phyloP scores from a whole-genome alignment of 2,113 vertebrate genomes.

The Cyanistes caeruleus region DNA sequence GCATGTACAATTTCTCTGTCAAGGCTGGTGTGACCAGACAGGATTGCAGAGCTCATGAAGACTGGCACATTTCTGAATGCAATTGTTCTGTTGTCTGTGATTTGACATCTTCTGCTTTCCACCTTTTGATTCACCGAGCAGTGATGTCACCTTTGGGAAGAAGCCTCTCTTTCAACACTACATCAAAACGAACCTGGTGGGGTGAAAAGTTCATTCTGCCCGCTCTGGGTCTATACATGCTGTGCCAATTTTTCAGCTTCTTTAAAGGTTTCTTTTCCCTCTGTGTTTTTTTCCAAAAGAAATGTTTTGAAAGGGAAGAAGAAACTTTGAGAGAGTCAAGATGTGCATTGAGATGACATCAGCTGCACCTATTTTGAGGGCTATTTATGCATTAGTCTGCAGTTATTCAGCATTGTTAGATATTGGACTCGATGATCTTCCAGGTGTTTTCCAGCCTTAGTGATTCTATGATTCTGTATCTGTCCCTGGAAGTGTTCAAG shows the following conservation, averaged over 20 bases:
- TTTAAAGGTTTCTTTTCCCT: background rate
- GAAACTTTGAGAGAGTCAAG: background rate
- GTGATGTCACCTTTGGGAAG: background rate
- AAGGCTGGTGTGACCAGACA: accelerated
- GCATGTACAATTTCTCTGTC: background rate
- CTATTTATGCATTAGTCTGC: background rate
- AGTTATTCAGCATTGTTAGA: background rate
- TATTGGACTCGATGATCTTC: background rate
- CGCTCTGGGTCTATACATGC: background rate
- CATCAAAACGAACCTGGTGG: background rate
- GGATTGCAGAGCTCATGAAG: background rate
- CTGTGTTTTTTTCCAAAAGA: background rate
- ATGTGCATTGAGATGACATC: background rate
- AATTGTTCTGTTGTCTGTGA: background rate
- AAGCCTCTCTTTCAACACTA: background rate
- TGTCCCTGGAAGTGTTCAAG: background rate
- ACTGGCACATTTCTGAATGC: background rate
- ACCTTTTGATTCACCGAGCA: background rate
- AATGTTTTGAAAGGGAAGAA: background rate
- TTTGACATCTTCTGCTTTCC: background rate
- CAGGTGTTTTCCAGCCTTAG: background rate
- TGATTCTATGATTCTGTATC: background rate
- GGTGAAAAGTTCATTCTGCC: background rate
- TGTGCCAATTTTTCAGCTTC: background rate
- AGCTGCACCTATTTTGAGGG: background rate